Base-by-base conservation (phyloP, 2,888 invertebrate species). In the Andricus curvator region DNA sequence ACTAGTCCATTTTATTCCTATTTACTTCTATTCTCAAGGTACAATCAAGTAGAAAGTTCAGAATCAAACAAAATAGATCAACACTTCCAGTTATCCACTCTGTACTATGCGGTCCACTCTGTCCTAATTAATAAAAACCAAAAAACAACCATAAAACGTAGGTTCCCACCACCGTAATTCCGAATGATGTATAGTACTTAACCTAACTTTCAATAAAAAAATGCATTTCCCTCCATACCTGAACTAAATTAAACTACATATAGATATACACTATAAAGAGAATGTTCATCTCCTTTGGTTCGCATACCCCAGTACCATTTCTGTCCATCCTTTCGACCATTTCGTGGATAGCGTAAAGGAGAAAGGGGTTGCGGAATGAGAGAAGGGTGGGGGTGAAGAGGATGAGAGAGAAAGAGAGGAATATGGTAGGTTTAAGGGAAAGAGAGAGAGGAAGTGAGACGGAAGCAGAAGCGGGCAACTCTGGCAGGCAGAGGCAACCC, bases 401-500 rank as follows among this genome's bases (percentile, higher is more conserved):
- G 56, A 84, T 84, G 84, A 83, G 83, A 80, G 81, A 85, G 82
- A 82, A 79, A 80, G 84, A 82, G 77, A 82, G 84, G 79, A 83
- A 66, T 77, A 41, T 81, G 82, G 83, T 78, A 78, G 80, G 64
- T 81, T 83, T 79, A 80, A 81, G 84, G 86, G 85, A 81, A 80
- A 85, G 86, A 81, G 68, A 80, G 81, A 77, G 81, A 84, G 29
- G 82, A 85, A 83, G 79, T 48, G 51, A 41, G 48, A 22, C 67
- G 67, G 41, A 77, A 78, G 80, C 81, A 77, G 85, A 83, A 88
- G 88, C 88, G 86, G 89, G 88, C 88, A 88, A 88, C 88, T 86
- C 85, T 82, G 83, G 85, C 83, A 81, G 81, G 83, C 81, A 78
- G 80, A 85, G 84, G 89, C 89, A 87, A 91, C 90, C 90, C 91